phyloP scores from a whole-genome alignment of 2,797 vertebrate genomes.

The Syngnathus acus region DNA sequence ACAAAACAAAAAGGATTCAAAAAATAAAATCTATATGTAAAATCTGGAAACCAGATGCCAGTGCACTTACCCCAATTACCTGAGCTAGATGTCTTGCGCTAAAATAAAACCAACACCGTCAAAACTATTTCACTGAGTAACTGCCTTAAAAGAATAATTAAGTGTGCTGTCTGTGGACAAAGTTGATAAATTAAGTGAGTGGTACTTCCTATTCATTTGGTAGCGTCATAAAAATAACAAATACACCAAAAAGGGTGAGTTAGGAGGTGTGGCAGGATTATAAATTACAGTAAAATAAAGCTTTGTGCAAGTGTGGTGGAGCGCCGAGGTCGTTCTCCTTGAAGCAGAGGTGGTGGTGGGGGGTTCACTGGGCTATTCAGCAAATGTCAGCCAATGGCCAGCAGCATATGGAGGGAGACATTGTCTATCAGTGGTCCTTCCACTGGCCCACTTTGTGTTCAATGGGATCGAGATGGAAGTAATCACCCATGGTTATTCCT shows the following conservation, averaged over 20 bases:
- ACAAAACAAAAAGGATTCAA: neutral
- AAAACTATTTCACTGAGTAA: neutral
- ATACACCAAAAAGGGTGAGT: constrained; percentile 8
- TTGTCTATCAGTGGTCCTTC: constrained; percentile 22
- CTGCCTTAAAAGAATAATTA: neutral
- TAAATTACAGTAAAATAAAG: constrained; percentile 43
- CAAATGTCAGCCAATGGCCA: constrained; percentile 6
- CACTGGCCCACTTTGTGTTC: constrained; percentile 15
- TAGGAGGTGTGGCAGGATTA: constrained; percentile 28
- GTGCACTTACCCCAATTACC: constrained; percentile 48
- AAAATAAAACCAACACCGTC: neutral
- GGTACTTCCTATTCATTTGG: constrained; percentile 3
- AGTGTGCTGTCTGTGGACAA: neutral
- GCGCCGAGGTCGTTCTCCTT: constrained; percentile 29
- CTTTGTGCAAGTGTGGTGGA: constrained; percentile 35
- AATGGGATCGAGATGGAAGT: constrained; percentile 24
- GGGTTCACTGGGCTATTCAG: constrained; percentile 28
- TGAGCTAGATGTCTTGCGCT: constrained; percentile 51
- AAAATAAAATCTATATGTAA: constrained; percentile 5
- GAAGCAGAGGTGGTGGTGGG: constrained; percentile 20
- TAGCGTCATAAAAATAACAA: constrained; percentile 18
- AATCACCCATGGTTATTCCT: constrained; percentile 15
- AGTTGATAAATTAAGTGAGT: constrained; percentile 3
- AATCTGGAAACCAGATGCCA: constrained; percentile 43
- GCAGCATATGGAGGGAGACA: constrained; percentile 14